Evolutionary conservation across 2,888 invertebrate genomes (phyloP).

Genomic region (Tenthredo amoena): DNA sequence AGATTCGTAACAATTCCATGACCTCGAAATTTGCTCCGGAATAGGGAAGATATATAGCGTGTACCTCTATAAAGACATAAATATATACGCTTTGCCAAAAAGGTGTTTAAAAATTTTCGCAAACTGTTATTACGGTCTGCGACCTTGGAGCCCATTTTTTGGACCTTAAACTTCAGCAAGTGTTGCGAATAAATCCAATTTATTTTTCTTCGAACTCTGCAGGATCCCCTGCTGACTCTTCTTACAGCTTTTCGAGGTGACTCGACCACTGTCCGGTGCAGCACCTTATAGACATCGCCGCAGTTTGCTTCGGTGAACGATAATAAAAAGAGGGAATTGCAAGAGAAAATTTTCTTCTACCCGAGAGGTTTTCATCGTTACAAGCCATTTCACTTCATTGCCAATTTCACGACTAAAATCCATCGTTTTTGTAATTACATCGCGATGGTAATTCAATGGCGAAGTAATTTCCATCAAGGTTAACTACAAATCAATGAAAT

Average conservation of each 20-base stretch:
- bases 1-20: constrained; percentile 55
- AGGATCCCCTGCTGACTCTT: constrained; percentile 6
- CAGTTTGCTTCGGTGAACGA: neutral
- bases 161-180: constrained; percentile 7
- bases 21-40: constrained; percentile 58
- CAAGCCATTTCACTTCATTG: neutral
- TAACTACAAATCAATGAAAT: neutral
- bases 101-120: constrained; percentile 62
- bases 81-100: constrained; percentile 58
- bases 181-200: constrained; percentile 36
- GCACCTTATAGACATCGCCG: neutral
- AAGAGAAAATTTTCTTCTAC: neutral
- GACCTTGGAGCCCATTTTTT: constrained; percentile 63
- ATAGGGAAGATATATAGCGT: constrained; percentile 37
- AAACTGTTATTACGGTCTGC: constrained; percentile 64
- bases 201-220: neutral
- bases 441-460: neutral
- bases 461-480: constrained; percentile 2
- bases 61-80: constrained; percentile 66
- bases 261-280: neutral
- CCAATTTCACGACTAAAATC: neutral
- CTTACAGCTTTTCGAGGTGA: neutral
- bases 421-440: neutral
- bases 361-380: neutral
- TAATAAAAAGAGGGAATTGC: neutral